Evolutionary conservation across 30 jellyfish, hydroid and myxozoan genomes (phyloP), one percentile per base, ranked within the genome.

Genomic region (Chironex yamaguchii): DNA sequence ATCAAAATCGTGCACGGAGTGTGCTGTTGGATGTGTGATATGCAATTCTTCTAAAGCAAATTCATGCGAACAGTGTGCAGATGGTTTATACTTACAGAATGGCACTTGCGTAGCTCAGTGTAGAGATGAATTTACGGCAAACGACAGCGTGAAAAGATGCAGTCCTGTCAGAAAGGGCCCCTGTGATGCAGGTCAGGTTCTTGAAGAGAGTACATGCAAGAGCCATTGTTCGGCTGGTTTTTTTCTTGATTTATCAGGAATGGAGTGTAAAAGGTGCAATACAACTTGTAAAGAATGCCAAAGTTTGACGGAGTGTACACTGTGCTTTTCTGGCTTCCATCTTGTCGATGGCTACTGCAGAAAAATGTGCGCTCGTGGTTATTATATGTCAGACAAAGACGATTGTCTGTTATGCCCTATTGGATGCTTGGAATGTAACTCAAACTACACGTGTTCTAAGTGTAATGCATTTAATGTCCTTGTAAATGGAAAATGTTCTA

Each of bases 81-180:
- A 67, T 20, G 96, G 87, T 22, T 33, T 27, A 42, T 52, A 32
- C 1, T 34, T 73, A 31, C 22, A 34, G 22, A 66, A 29, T 2
- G 28, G 52, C 49, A 0, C 73, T 20, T 86, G 96, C 35, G 25
- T 48, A 49, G 85, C 58, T 63, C 31, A 28, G 0, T 86, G 96
- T 30, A 1, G 58, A 0, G 67, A 63, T 62, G 96, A 90, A 3
- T 76, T 32, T 75, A 0, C 34, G 4, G 65, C 4, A 14, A 29
- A 42, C 58, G 17, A 9, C 9, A 42, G 13, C 9, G 9, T 17
- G 17, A 42, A 9, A 42, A 42, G 13, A 6, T 42, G 58, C 17
- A 9, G 17, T 6, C 58, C 58, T 6, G 13, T 42, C 13, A 17
- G 13, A 42, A 42, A 42, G 9, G 58, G 17, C 17, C 9, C 58